Evolutionary conservation across 2,888 invertebrate genomes (phyloP).

Genomic region (Nymphalis polychloros): DNA sequence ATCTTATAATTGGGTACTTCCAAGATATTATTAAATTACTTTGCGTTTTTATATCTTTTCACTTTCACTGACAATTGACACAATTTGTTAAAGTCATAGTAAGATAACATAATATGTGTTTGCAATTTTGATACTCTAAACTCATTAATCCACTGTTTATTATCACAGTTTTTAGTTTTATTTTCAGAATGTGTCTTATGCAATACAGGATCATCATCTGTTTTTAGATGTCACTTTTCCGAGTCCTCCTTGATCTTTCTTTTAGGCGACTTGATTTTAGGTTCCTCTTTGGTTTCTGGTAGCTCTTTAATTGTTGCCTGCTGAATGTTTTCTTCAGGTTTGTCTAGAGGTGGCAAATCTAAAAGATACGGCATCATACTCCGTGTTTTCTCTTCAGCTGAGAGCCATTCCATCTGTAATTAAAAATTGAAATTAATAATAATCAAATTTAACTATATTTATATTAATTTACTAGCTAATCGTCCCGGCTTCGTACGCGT

Average conservation of each 20-base stretch:
- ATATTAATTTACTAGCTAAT: background rate
- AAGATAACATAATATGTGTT: slow-evolving; percentile 52
- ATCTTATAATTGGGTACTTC: background rate
- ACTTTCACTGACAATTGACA: slow-evolving; percentile 42
- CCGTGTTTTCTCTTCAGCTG: slow-evolving; percentile 70
- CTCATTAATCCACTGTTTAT: slow-evolving; percentile 49
- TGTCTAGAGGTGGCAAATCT: slow-evolving; percentile 65
- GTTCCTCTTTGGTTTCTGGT: slow-evolving; percentile 40
- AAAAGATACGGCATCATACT: slow-evolving; percentile 77
- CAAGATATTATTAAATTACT: slow-evolving; percentile 1
- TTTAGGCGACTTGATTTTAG: slow-evolving; percentile 38
- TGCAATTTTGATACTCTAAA: slow-evolving; percentile 51
- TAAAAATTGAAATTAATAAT: background rate
- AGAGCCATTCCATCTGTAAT: slow-evolving; percentile 76
- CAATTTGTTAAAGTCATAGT: slow-evolving; percentile 56
- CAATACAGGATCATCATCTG: slow-evolving; percentile 8
- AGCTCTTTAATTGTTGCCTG: slow-evolving; percentile 45
- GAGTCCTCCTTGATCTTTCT: slow-evolving; percentile 54
- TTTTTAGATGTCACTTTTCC: slow-evolving; percentile 65
- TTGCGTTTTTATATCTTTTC: slow-evolving; percentile 16
- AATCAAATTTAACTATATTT: background rate
- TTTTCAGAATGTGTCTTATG: slow-evolving; percentile 43
- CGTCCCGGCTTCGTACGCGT: no score
- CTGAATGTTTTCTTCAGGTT: slow-evolving; percentile 27
- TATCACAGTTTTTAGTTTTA: slow-evolving; percentile 56